These are phyloP conservation scores for Hylomyscus alleni DNA, from an alignment of 2,797 vertebrate species.

Conservation along the genomic window DNA sequence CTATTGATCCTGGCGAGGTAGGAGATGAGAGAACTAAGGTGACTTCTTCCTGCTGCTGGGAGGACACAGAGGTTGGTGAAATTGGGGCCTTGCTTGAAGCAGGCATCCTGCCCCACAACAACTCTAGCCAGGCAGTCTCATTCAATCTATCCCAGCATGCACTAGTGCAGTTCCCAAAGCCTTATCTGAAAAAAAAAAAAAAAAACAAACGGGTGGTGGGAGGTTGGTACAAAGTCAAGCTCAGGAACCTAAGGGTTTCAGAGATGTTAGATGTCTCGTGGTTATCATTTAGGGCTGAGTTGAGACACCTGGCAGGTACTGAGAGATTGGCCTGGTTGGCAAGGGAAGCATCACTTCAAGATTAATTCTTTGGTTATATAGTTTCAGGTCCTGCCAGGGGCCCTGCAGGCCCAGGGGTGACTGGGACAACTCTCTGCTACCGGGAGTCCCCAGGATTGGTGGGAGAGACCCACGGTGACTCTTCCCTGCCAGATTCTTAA, in stretches of 20 bases:
- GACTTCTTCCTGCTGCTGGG: too few relatives aligned
- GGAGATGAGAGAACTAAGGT: background rate
- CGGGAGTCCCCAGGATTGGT: background rate
- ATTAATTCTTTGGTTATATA: background rate
- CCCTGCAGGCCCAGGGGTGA: background rate
- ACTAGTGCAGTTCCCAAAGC: background rate
- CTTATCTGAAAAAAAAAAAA: background rate
- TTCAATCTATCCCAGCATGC: background rate
- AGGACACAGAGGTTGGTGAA: background rate
- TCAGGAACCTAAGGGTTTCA: background rate
- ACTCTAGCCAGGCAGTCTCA: background rate
- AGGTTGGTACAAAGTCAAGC: background rate
- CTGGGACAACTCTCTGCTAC: background rate
- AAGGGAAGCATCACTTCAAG: slow-evolving; percentile 5
- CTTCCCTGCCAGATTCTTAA: background rate
- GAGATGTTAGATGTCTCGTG: background rate
- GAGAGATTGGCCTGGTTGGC: background rate
- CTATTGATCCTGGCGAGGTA: background rate
- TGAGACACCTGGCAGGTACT: background rate
- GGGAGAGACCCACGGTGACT: background rate
- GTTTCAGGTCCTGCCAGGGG: background rate
- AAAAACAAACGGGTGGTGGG: background rate
- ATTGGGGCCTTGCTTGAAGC: background rate
- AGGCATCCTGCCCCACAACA: background rate
- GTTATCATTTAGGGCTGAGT: slow-evolving; percentile 8